Evolutionary conservation across 2,113 vertebrate species (phyloP), one percentile per base, ranked within the genome.

Genomic region (Romanogobio albipinnatus): DNA sequence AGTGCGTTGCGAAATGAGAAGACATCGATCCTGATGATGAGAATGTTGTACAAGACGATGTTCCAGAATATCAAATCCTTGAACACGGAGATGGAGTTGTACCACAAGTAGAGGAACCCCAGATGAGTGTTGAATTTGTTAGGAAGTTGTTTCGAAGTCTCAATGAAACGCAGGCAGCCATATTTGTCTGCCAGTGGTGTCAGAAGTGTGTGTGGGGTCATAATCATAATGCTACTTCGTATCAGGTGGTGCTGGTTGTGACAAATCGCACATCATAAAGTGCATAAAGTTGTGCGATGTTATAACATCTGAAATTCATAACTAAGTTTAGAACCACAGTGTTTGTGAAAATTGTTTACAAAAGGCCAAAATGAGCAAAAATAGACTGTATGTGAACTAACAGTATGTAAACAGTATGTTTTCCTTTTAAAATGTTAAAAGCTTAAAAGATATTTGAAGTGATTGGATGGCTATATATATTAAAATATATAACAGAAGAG

Each of bases 241-340:
- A 19, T 76, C 85, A n/a, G 86, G 83, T 10, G 83, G 78, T 33
- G 85, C 68, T 58, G 89, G 85, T 7, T 61, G 56, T 62, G 83
- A 76, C 0, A 90, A 90, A 85, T 90, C 80, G 10, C 78, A 89
- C 22, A 9, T 87, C 24, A 88, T 87, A 14, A 85, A 90, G 56
- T 87, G 89, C 49, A 78, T 88, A 29, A 29, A 29, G 29, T 29
- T 29, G 29, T 29, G 29, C 29, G 29, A 29, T 29, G 29, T 29
- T 29, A 29, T 29, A 29, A 29, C 29, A 29, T 29, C 29, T 29
- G 29, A 29, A 29, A 29, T 29, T 29, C 29, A 29, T 29, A 29
- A 29, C 29, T 29, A 2, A 29, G 29, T 29, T 29, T 29, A 29
- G 29, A 29, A 29, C 29, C 29, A 29, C 29, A 29, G 29, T 29